A percentile compares a stretch with the other conserved stretches of the same genome.
Evolutionary conservation across 2,113 vertebrate genomes (phyloP).

Genomic region (Platichthys stellatus): DNA sequence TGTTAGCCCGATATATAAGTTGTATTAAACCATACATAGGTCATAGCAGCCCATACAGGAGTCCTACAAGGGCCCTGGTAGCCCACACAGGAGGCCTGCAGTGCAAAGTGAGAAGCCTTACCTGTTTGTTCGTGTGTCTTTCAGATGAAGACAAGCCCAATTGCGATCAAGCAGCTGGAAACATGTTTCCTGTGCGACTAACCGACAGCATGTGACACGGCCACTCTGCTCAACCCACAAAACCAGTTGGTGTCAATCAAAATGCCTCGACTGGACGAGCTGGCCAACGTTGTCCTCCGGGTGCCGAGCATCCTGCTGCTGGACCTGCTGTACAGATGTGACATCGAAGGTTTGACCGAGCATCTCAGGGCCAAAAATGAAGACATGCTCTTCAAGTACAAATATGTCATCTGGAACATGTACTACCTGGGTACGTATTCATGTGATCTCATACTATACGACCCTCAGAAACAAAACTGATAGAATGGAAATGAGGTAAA

Average conservation of each 20-base stretch:
- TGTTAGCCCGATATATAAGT: no score
- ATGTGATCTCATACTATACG: background rate
- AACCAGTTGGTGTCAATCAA: slow-evolving; percentile 10
- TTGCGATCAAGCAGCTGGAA: background rate
- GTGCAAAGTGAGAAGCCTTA: no score
- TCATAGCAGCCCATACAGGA: background rate
- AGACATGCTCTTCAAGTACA: slow-evolving; percentile 83
- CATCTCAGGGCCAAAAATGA: slow-evolving; percentile 82
- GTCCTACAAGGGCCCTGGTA: background rate
- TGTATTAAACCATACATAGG: no score
- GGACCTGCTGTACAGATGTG: slow-evolving; percentile 88
- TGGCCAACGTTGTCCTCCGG: slow-evolving; percentile 86
- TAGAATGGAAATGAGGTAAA: background rate
- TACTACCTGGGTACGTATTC: slow-evolving; percentile 83
- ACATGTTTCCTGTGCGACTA: background rate
- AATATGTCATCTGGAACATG: slow-evolving; percentile 84
- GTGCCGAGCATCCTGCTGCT: slow-evolving; percentile 85
- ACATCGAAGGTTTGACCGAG: slow-evolving; percentile 82
- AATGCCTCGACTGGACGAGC: slow-evolving; percentile 84
- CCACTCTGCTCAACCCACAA: background rate
- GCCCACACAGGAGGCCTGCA: background rate
- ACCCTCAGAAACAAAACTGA: background rate
- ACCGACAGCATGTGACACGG: slow-evolving; percentile 63
- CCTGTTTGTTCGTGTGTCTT: background rate
- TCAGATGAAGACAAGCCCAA: slow-evolving; percentile 61